Conservation (phyloP, 2,888 invertebrate species). For the Machimus atricapillus region DNA sequence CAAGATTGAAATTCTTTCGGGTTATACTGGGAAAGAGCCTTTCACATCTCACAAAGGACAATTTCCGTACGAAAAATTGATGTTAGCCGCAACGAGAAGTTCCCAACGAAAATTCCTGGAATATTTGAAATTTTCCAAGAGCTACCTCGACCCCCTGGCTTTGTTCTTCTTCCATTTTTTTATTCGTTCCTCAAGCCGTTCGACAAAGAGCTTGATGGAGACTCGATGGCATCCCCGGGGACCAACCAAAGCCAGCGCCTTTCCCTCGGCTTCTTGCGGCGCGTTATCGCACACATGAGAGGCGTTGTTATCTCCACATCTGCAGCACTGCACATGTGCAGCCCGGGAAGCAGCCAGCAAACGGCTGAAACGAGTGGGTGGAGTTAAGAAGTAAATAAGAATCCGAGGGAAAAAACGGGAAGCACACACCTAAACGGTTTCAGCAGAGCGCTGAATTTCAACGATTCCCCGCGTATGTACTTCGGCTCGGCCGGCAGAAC, state of each 20-base stretch:
- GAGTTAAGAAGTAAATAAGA: constrained; percentile 34
- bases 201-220: neutral
- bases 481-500: neutral
- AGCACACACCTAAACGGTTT: neutral
- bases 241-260: constrained; percentile 8
- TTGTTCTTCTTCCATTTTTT: neutral
- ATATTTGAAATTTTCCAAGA: neutral
- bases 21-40: neutral
- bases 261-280: neutral
- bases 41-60: constrained; percentile 28
- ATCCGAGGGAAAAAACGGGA: neutral
- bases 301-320: neutral
- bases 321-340: constrained; percentile 24
- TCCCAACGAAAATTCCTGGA: neutral
- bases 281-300: neutral
- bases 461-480: neutral
- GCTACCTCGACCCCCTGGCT: neutral
- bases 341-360: neutral
- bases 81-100: neutral
- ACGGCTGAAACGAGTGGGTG: constrained; percentile 17
- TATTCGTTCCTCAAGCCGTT: neutral
- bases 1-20: constrained; percentile 4
- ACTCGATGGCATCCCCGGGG: neutral
- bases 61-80: neutral
- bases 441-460: neutral